Base-by-base conservation (phyloP, 2,113 vertebrate genomes). In the Lophura nycthemera region DNA sequence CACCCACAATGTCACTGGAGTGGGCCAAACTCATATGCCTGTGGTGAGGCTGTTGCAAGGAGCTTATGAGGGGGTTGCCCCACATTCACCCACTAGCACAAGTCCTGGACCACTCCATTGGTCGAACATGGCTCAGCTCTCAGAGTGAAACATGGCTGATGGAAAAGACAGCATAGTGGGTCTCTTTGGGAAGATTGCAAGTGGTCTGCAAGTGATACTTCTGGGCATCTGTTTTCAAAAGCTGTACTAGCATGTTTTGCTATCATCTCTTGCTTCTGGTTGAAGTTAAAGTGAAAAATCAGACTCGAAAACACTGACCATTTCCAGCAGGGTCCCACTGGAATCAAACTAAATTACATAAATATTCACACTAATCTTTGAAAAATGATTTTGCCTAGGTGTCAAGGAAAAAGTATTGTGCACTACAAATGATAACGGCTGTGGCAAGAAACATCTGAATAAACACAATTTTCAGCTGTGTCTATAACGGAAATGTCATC, bases 81-180 rank as follows among this genome's bases (percentile, higher is more conserved):
- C 63, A 40, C 11, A 40, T 4, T 38, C 0, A 0, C 7, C 11
- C 1, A 2, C 9, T 48, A 8, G 6, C 59, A 50, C n/a, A 24
- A 73, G 38, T 18, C 72, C 47, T 38, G 63, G 45, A 8, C 24
- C 52, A 3, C 7, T 15, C 36, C 10, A 32, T 1, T 5, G 20
- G 13, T 21, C 3, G 8, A 10, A 10, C 2, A 14, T 12, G 30
- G 4, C 11, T 4, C 1, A 2, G 12, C 2, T 0, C 0, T 16
- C 42, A 30, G 10, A n/a, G 1, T 24, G 43, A 42, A 87, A 78
- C 0, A 1, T 14, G 63, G 61, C 8, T 66, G 2, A 12, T 19
- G 50, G 18, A 8, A 90, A 66, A 32, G 48, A 27, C 27, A 10
- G 19, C 1, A 66, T 20, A 88, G 45, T 27, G 63, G 42, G 1